Percentiles rank a stretch among this genome's conserved stretches.
Evolutionary conservation across 2,888 invertebrate genomes (phyloP).

Genomic region (Odontocerum albicorne): DNA sequence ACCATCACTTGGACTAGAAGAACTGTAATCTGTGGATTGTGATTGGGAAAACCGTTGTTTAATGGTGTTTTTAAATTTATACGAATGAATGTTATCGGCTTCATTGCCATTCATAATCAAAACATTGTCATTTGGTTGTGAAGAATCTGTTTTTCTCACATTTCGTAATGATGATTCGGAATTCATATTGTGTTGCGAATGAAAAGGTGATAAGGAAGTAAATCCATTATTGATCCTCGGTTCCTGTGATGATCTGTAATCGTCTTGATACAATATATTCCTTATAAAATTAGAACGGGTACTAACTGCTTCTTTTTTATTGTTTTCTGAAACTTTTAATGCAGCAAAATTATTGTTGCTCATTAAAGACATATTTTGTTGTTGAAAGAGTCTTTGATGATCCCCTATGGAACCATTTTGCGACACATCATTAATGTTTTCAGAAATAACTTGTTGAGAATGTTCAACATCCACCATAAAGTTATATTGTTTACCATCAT

Average conservation of each 20-base stretch:
- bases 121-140: conserved; percentile 43
- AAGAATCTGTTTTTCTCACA: conserved; percentile 50
- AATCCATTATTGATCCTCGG: conserved; percentile 40
- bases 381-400: conserved; percentile 2
- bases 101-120: conserved; percentile 47
- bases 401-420: conserved; percentile 10
- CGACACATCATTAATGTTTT: conserved; percentile 39
- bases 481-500: conserved; percentile 38
- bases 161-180: conserved; percentile 46
- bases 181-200: conserved; percentile 38
- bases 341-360: conserved; percentile 28
- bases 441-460: conserved; percentile 42
- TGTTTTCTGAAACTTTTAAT: conserved; percentile 36
- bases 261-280: background rate
- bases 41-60: conserved; percentile 80
- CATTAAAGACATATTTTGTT: conserved; percentile 26
- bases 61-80: conserved; percentile 94
- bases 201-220: conserved; percentile 42
- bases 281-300: conserved; percentile 2
- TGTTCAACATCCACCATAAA: conserved; percentile 10
- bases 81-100: conserved; percentile 60
- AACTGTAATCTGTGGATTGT: conserved; percentile 40
- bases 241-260: background rate
- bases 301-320: conserved; percentile 29
- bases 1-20: conserved; percentile 34